A percentile compares a stretch with the other conserved stretches of the same genome.
Evolutionary conservation across 2,888 invertebrate species (phyloP).

Genomic region (Agrochola circellaris): DNA sequence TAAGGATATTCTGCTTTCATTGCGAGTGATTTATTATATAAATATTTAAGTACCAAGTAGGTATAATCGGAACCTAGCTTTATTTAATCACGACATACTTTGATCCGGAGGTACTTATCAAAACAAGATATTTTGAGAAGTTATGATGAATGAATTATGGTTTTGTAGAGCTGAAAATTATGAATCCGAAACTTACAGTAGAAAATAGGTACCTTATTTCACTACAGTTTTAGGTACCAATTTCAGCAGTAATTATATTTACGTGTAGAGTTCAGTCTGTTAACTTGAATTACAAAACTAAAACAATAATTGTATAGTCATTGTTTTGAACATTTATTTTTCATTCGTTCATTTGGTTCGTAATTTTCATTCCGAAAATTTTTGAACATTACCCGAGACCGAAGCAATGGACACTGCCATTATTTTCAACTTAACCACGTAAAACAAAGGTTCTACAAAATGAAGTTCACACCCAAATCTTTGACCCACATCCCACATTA

Average conservation of each 20-base stretch:
- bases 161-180: no score
- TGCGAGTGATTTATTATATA: not conserved
- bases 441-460: slow-evolving; percentile 31
- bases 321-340: not conserved
- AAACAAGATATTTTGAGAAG: no score
- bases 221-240: not conserved
- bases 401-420: not conserved
- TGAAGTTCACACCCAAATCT: slow-evolving; percentile 26
- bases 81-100: no score
- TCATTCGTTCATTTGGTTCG: not conserved
- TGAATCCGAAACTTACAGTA: not conserved
- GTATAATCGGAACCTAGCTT: no score
- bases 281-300: not conserved
- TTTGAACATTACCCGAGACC: no score
- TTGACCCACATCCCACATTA: slow-evolving; percentile 25
- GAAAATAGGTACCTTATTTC: not conserved
- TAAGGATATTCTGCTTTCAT: not conserved
- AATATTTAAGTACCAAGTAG: no score
- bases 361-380: no score
- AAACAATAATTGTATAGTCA: not conserved
- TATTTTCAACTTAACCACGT: not conserved
- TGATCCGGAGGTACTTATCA: no score
- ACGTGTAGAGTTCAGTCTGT: not conserved
- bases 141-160: no score
- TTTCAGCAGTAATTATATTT: not conserved